These are phyloP conservation scores for Nebria ingens DNA, from an alignment of 1,140 invertebrate genomes.

Conservation along the genomic window DNA sequence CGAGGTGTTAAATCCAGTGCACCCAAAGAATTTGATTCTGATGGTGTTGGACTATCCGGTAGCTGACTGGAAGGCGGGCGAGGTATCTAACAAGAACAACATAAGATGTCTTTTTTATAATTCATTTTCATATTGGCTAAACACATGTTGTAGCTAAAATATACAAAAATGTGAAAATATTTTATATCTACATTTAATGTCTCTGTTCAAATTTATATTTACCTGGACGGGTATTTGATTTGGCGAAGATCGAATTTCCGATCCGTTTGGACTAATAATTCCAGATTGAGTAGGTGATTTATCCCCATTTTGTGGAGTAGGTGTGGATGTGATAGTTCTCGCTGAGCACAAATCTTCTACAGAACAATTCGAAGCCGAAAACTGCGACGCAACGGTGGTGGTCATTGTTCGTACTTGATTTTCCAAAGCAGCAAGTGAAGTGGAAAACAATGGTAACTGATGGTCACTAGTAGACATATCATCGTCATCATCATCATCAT, in stretches of 20 bases:
- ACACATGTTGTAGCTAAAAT: too few species aligned
- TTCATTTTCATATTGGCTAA: too few species aligned
- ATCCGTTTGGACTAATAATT: slow-evolving; percentile 32
- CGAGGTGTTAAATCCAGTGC: slow-evolving; percentile 47
- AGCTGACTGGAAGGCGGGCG: slow-evolving; percentile 29
- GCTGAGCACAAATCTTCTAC: slow-evolving; percentile 34
- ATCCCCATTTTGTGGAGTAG: slow-evolving; percentile 40
- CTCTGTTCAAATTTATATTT: slow-evolving; percentile 11
- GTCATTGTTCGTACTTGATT: slow-evolving; percentile 61
- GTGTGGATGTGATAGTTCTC: slow-evolving; percentile 29
- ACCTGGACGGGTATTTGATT: slow-evolving; percentile 31
- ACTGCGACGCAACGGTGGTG: slow-evolving; percentile 49
- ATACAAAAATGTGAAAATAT: slow-evolving; percentile 1
- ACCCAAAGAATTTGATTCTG: slow-evolving; percentile 43
- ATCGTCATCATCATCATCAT: slow-evolving; percentile 45
- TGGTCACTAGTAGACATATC: slow-evolving; percentile 27
- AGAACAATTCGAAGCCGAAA: slow-evolving; percentile 40
- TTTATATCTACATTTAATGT: not conserved
- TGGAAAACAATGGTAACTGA: slow-evolving; percentile 46
- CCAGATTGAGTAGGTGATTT: slow-evolving; percentile 36
- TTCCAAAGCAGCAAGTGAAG: slow-evolving; percentile 63
- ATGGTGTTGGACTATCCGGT: slow-evolving; percentile 33
- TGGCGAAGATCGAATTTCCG: slow-evolving; percentile 29
- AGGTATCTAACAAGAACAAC: slow-evolving; percentile 23
- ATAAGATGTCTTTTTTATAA: too few species aligned